A percentile compares a stretch with the other conserved stretches of the same genome.
phyloP scores from a whole-genome alignment of 2,797 vertebrate genomes.

The Trachops cirrhosus region DNA sequence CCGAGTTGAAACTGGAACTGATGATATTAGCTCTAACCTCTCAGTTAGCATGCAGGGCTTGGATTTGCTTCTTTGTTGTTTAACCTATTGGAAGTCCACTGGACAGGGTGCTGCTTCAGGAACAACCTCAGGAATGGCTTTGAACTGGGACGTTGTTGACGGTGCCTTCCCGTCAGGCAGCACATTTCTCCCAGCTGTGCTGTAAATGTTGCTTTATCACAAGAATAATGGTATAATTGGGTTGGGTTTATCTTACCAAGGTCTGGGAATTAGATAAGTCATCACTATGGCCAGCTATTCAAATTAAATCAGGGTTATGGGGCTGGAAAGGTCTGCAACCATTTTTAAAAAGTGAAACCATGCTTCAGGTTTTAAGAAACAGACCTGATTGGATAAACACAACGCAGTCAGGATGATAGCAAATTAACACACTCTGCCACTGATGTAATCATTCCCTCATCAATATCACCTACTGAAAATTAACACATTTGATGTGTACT shows the following conservation, averaged over 20 bases:
- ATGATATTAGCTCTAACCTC: not conserved
- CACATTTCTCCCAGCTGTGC: constrained; percentile 26
- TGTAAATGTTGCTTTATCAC: constrained; percentile 37
- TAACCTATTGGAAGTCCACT: not conserved
- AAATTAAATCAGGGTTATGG: constrained; percentile 29
- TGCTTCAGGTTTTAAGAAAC: constrained; percentile 10
- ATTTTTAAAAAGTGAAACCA: constrained; percentile 34
- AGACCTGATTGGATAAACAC: not conserved
- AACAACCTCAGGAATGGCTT: not conserved
- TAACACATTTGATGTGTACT: not conserved
- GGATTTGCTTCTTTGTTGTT: not conserved
- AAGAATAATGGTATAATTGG: constrained; percentile 32
- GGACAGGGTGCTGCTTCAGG: not conserved
- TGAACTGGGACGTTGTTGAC: not conserved
- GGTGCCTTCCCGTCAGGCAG: not conserved
- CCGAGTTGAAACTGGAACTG: not conserved
- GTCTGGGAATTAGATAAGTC: constrained; percentile 46
- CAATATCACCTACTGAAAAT: not conserved
- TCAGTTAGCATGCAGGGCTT: not conserved
- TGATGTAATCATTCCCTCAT: not conserved
- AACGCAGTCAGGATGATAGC: not conserved
- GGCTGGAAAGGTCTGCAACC: not conserved
- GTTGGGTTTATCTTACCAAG: constrained; percentile 58
- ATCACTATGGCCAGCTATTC: constrained; percentile 2
- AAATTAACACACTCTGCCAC: not conserved